phyloP scores from a whole-genome alignment of 2,797 vertebrate genomes.

The Anguilla marmorata region DNA sequence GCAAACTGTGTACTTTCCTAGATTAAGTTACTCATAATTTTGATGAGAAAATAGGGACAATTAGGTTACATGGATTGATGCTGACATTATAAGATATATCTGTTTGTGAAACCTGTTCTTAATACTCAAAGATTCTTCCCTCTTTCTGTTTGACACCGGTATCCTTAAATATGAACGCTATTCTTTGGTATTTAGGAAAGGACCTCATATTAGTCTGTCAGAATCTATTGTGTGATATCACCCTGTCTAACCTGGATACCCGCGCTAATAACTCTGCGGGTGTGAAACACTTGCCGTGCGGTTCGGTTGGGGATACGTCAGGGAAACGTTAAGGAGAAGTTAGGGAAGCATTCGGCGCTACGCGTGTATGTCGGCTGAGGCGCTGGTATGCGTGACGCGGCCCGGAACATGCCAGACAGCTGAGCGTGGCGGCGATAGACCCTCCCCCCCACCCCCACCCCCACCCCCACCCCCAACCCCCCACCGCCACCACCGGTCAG shows the following conservation, averaged over 20 bases:
- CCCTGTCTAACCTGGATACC: conserved; percentile 36
- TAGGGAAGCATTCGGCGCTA: conserved; percentile 30
- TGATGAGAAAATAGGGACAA: background rate
- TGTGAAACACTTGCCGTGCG: background rate
- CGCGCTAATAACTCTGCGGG: conserved; percentile 57
- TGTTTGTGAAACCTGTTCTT: background rate
- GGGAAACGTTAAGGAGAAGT: background rate
- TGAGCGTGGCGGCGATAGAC: conserved; percentile 50
- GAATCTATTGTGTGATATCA: conserved; percentile 17
- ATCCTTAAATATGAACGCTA: background rate
- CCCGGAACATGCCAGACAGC: conserved; percentile 66
- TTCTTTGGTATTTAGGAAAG: background rate
- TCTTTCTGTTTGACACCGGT: background rate
- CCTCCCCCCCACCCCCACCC: conserved; percentile 50
- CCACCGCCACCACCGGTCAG: conserved; percentile 35
- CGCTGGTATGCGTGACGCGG: conserved; percentile 51
- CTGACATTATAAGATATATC: background rate
- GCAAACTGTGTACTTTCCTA: background rate
- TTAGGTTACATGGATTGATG: background rate
- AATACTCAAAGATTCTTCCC: background rate
- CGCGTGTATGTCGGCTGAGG: conserved; percentile 51
- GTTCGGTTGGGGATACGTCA: conserved; percentile 17
- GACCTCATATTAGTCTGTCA: background rate
- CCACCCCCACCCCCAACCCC: conserved; percentile 61
- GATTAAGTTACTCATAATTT: background rate